These are phyloP conservation scores for Pammene fasciana DNA, from an alignment of 2,888 invertebrate species.

Conservation along the genomic window DNA sequence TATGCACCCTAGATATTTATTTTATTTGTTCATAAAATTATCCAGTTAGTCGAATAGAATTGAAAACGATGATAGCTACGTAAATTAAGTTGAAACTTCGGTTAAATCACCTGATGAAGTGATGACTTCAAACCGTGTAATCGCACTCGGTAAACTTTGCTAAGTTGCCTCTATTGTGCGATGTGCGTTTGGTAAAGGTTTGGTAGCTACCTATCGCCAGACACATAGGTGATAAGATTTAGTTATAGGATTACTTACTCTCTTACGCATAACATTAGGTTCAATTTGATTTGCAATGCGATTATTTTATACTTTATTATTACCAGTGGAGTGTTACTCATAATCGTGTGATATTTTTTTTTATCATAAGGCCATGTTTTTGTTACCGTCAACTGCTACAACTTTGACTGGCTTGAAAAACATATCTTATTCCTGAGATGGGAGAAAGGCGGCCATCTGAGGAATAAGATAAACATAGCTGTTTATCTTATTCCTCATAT, in stretches of 20 bases:
- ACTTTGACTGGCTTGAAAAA: no score
- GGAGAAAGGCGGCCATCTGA: no score
- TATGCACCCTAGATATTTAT: no score
- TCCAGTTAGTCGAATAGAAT: no score
- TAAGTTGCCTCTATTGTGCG: slow-evolving; percentile 17
- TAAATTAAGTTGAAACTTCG: no score
- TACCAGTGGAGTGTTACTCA: slow-evolving; percentile 23
- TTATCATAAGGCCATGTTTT: slow-evolving; percentile 21
- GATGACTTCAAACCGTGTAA: background rate
- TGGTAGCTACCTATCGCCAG: slow-evolving; percentile 4
- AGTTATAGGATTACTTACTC: background rate
- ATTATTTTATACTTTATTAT: slow-evolving; percentile 11
- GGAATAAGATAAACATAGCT: no score
- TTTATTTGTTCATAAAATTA: no score
- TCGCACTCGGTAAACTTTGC: slow-evolving; percentile 22
- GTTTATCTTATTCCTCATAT: no score
- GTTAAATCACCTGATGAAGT: background rate
- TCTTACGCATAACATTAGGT: background rate
- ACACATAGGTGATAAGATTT: slow-evolving; percentile 2
- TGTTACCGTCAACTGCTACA: no score
- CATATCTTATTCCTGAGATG: no score
- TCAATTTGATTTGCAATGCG: background rate
- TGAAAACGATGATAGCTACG: background rate
- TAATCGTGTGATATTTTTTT: slow-evolving; percentile 30
- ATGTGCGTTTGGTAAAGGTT: no score